These are phyloP conservation scores for Dicranocentrus wangi DNA, from an alignment of 2,888 invertebrate genomes.

Conservation along the genomic window DNA sequence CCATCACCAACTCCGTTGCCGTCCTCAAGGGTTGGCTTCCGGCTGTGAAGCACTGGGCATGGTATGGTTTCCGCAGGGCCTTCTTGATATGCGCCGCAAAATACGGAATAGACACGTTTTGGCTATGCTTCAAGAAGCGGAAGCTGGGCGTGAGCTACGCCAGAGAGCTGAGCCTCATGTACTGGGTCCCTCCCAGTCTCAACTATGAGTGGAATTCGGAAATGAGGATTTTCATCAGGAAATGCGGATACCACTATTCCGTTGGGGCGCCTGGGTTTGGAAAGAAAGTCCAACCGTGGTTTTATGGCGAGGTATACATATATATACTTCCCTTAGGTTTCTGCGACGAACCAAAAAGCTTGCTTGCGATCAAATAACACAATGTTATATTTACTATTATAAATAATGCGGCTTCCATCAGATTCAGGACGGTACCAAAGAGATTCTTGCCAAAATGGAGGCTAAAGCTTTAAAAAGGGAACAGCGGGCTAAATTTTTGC, in stretches of 20 bases:
- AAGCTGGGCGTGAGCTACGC: slow-evolving; percentile 40
- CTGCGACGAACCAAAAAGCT: neutral
- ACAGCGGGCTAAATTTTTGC: neutral
- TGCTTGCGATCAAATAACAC: neutral
- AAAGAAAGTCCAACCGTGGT: slow-evolving; percentile 45
- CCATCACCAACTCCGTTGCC: neutral
- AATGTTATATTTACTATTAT: neutral
- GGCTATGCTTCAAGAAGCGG: slow-evolving; percentile 31
- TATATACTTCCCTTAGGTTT: neutral
- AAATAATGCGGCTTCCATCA: neutral
- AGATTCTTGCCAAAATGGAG: slow-evolving; percentile 46
- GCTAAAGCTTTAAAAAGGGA: slow-evolving; percentile 23
- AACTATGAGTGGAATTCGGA: slow-evolving; percentile 28
- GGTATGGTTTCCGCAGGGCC: slow-evolving; percentile 22
- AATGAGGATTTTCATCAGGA: slow-evolving; percentile 43
- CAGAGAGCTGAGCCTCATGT: slow-evolving; percentile 39
- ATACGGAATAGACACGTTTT: slow-evolving; percentile 42
- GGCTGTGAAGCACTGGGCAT: slow-evolving; percentile 15
- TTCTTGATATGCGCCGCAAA: slow-evolving; percentile 30
- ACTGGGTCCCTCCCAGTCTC: slow-evolving; percentile 34
- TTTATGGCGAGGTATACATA: slow-evolving; percentile 36
- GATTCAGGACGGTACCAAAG: slow-evolving; percentile 21
- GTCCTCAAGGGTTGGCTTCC: slow-evolving; percentile 10
- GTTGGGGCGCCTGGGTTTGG: slow-evolving; percentile 1
- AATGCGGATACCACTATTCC: slow-evolving; percentile 48